Evolutionary conservation across 2,888 invertebrate species (phyloP), one percentile per base, ranked within the genome.

Genomic region (Oscheius sp.): DNA sequence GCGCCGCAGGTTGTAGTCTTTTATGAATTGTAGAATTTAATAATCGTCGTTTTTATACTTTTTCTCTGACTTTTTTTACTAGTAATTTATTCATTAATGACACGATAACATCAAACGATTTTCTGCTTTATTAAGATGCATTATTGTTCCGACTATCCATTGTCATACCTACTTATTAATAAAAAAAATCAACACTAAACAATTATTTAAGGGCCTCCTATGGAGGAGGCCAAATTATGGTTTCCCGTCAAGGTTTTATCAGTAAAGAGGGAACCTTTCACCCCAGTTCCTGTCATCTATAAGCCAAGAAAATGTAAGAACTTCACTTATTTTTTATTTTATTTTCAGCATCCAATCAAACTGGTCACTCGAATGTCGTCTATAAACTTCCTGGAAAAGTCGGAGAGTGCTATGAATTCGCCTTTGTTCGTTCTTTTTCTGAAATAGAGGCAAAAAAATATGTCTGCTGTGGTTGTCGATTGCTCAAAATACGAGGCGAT

Each of bases 371-470:
- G 32, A 54, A 54, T 54, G 54, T 54, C 4, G 17, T 54, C 33
- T 54, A 54, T 36, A 54, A 33, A 20, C 32, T 54, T 20, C 54
- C 54, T 24, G 33, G 36, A 4, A 33, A 32, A n/a, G 54, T 14
- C 8, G 54, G 54, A 6, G 36, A 54, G 20, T 54, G 54, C 36
- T 54, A 54, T 24, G 54, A 54, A 32, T 54, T 54, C 54, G 54
- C 54, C 17, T 54, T 54, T 36, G 54, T 54, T 20, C 54, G 54
- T 20, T 32, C 54, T 32, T 54, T 54, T 17, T 22, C 54, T 17
- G 33, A 36, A 9, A 33, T 33, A 8, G 54, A 54, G n/a, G 54
- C 54, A 20, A 17, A 54, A 12, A 54, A 54, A n/a, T 54, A 30
- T 20, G 54, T 54, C 33, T 54, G 54, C 36, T 33, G 54, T 24